These are phyloP conservation scores for Temnopleurus reevesii DNA, from an alignment of 53 echinoderm and acorn worm species.

Conservation along the genomic window DNA sequence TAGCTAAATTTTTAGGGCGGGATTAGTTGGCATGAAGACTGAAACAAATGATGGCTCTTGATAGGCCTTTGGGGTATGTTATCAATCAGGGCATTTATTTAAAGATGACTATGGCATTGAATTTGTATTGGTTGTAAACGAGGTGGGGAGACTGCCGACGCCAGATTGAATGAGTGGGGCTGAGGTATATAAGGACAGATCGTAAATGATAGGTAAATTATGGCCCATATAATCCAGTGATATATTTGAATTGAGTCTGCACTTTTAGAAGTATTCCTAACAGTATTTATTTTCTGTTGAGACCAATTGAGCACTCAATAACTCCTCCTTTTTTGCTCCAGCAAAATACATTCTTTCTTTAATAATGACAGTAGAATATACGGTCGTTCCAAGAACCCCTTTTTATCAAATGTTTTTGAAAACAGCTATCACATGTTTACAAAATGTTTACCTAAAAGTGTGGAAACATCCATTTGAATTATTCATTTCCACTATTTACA, in stretches of 20 bases:
- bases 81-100: constrained; percentile 15
- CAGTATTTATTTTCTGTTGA: too few species aligned
- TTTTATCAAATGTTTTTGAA: too few species aligned
- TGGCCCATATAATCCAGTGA: neutral
- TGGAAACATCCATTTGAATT: too few species aligned
- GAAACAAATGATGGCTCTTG: neutral
- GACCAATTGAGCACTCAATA: too few species aligned
- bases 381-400: too few species aligned
- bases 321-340: too few species aligned
- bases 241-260: neutral
- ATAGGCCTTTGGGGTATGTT: neutral
- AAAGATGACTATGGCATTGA: constrained; percentile 34
- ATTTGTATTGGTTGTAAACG: constrained; percentile 42
- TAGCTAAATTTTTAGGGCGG: constrained; percentile 17
- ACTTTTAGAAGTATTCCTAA: neutral
- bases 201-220: neutral
- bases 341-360: too few species aligned
- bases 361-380: too few species aligned
- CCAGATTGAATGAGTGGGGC: constrained; percentile 44
- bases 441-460: too few species aligned
- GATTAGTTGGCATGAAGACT: neutral
- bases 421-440: too few species aligned
- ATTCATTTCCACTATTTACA: too few species aligned
- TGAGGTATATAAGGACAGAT: neutral
- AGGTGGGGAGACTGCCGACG: constrained; percentile 37